A percentile compares a stretch with the other conserved stretches of the same genome.
phyloP scores from a whole-genome alignment of 2,888 invertebrate species.

The Axea sp. region DNA sequence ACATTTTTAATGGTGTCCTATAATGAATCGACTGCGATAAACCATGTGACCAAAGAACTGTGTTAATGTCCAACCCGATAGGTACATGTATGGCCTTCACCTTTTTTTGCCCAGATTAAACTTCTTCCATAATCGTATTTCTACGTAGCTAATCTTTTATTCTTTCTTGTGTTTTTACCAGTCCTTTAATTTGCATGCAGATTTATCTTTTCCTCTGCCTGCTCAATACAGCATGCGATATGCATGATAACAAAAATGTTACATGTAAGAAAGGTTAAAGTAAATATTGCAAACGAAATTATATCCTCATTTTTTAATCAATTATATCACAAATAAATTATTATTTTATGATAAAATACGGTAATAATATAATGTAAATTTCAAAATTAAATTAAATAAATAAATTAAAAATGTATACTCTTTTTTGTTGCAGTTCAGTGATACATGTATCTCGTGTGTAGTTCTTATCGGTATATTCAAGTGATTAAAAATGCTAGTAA shows the following conservation, averaged over 20 bases:
- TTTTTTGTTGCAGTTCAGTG: too few relatives aligned
- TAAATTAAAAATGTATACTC: too few relatives aligned
- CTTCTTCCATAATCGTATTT: slow-evolving; percentile 5
- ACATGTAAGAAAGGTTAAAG: not conserved
- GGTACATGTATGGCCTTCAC: not conserved
- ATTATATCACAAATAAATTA: too few relatives aligned
- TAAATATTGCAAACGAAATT: too few relatives aligned
- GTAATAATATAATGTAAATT: too few relatives aligned
- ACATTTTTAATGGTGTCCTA: too few relatives aligned
- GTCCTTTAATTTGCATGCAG: not conserved
- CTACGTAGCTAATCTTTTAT: slow-evolving; percentile 8
- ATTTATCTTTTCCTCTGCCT: not conserved
- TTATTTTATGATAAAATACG: too few relatives aligned
- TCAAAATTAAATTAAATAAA: too few relatives aligned
- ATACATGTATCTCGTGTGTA: too few relatives aligned
- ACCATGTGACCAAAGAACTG: not conserved
- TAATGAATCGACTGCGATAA: not conserved
- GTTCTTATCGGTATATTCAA: too few relatives aligned
- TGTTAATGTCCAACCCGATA: not conserved
- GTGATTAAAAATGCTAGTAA: too few relatives aligned
- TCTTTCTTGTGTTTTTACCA: not conserved
- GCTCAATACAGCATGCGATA: not conserved
- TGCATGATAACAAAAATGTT: not conserved
- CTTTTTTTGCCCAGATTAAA: slow-evolving; percentile 5
- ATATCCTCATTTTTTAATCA: too few relatives aligned